Percentiles rank a stretch among this genome's conserved stretches.
phyloP scores from a whole-genome alignment of 1,140 invertebrate genomes.

The Lasioglossum albipes region DNA sequence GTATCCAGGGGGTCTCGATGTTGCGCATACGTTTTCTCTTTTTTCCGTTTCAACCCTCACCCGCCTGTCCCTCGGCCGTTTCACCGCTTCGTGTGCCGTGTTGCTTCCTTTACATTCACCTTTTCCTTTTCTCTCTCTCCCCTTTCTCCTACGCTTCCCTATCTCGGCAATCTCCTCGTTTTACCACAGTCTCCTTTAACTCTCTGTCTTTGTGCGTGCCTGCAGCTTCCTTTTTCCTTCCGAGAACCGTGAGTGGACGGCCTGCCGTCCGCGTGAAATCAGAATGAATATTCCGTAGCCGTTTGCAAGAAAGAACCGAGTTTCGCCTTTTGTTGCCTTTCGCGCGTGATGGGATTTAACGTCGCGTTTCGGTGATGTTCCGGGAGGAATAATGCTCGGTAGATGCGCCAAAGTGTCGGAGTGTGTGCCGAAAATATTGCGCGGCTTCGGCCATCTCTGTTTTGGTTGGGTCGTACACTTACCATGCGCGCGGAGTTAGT shows the following conservation, averaged over 20 bases:
- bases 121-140: background rate
- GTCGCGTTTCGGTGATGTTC: background rate
- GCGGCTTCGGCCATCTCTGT: too few species aligned
- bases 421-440: too few species aligned
- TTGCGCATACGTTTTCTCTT: conserved; percentile 28
- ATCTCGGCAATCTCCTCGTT: conserved; percentile 32
- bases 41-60: background rate
- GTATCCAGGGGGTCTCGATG: conserved; percentile 49
- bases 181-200: background rate
- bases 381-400: too few species aligned
- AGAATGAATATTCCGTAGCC: conserved; percentile 21
- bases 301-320: background rate
- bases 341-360: background rate
- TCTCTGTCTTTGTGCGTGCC: background rate
- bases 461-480: too few species aligned
- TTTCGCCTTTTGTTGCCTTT: background rate
- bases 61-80: background rate
- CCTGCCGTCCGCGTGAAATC: conserved; percentile 19
- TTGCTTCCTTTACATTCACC: background rate
- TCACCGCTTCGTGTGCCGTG: too few species aligned
- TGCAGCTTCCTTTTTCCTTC: conserved; percentile 1
- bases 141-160: conserved; percentile 27
- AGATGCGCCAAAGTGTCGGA: too few species aligned
- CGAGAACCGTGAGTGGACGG: too few species aligned
- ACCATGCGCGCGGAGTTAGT: too few species aligned